These are phyloP conservation scores for Otolemur crassicaudatus DNA, from an alignment of 2,797 vertebrate species.

Conservation along the genomic window DNA sequence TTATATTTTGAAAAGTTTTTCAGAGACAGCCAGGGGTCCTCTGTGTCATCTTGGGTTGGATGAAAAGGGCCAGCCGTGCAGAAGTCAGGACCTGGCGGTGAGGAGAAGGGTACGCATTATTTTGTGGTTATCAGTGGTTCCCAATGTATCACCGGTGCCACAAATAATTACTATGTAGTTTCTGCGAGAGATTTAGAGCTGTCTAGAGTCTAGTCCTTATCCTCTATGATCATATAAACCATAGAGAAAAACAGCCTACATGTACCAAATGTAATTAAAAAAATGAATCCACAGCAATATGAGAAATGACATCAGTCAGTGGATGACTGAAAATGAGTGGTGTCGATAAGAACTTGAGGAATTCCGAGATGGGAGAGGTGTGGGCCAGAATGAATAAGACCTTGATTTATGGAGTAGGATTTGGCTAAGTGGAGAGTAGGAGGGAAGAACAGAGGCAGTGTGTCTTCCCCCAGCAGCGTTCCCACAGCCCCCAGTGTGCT, in stretches of 20 bases:
- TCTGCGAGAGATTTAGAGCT: slow-evolving; percentile 23
- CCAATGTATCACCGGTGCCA: not conserved
- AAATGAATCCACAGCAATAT: slow-evolving; percentile 29
- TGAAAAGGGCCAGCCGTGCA: not conserved
- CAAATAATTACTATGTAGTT: slow-evolving; percentile 45
- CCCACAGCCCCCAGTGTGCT: slow-evolving; percentile 27
- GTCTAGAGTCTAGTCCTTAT: slow-evolving; percentile 13
- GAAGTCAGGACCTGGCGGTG: not conserved
- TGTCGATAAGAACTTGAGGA: slow-evolving; percentile 79
- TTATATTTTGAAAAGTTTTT: slow-evolving; percentile 23
- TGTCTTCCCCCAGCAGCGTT: slow-evolving; percentile 43
- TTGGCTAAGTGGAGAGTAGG: slow-evolving; percentile 66
- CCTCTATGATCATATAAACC: not conserved
- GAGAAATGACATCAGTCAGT: slow-evolving; percentile 70
- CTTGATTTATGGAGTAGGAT: slow-evolving; percentile 58
- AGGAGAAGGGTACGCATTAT: not conserved
- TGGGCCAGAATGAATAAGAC: slow-evolving; percentile 75
- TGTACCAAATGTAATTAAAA: slow-evolving; percentile 48
- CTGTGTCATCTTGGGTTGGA: not conserved
- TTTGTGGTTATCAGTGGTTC: slow-evolving; percentile 43
- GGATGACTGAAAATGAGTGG: slow-evolving; percentile 75
- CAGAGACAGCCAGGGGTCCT: not conserved
- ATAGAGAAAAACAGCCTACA: slow-evolving; percentile 4
- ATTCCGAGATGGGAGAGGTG: slow-evolving; percentile 78
- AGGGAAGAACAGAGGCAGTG: slow-evolving; percentile 79